Evolutionary conservation across 2,888 invertebrate species (phyloP), one percentile per base, ranked within the genome.

Genomic region (Brachypalpus laphriformis): DNA sequence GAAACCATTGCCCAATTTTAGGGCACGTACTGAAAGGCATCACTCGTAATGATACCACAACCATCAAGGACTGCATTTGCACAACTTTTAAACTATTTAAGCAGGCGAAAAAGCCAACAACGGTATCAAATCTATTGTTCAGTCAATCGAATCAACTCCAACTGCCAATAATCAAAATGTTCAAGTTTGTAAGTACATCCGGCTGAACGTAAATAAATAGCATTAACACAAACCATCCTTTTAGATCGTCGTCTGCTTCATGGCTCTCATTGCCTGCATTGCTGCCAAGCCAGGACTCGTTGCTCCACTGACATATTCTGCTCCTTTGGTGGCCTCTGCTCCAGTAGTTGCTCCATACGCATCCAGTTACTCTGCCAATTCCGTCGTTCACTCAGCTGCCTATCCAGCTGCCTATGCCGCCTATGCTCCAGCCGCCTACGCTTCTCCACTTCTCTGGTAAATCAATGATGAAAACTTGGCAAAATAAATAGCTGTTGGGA

Each of bases 291-390:
- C 82, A 66, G 82, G 82, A 72, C 18, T 82, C 16, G 3, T 78
- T 47, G 78, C 82, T 47, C 77, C 82, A 34, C 61, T 82, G 42
- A 78, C 66, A 9, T 82, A 78, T 8, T 82, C 82, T 14, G 59
- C 82, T 20, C 78, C 82, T 22, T 16, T 82, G 37, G 22, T 78
- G 5, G 82, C 82, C 0, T 82, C 77, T 18, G 82, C 68, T 40
- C 77, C 82, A 54, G 71, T 77, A 1, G 34, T 82, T 45, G 82
- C 82, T 7, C 82, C 82, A 77, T 77, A 77, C 9, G 77, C 82
- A 47, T 77, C 82, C 20, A 82, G 82, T 54, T 82, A 82, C 66
- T 72, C 72, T 7, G 82, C 82, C 34, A 77, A 72, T 18, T 82
- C 82, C 1, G 82, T 77, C 22, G 31, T 77, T 8, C 82, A 82